Evolutionary conservation across 2,113 vertebrate genomes (phyloP).

Genomic region (Macquaria ambigua): DNA sequence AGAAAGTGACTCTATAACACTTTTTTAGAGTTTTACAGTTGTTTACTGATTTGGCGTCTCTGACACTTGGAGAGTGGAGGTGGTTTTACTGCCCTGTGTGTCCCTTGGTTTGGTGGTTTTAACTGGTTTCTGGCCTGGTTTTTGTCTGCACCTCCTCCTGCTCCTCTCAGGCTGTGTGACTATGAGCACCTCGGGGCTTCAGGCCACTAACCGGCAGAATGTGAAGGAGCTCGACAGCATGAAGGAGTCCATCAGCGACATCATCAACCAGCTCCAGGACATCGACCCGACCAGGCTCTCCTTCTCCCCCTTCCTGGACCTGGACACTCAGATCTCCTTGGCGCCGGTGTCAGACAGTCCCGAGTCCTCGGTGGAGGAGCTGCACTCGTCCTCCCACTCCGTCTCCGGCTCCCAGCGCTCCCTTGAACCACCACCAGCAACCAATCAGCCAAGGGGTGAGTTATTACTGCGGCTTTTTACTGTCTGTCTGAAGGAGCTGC

Average conservation of each 20-base stretch:
- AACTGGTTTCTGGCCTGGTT: slow-evolving; percentile 12
- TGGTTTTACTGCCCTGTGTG: not conserved
- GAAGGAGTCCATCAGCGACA: slow-evolving; percentile 86
- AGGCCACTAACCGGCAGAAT: slow-evolving; percentile 73
- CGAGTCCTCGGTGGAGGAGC: slow-evolving; percentile 86
- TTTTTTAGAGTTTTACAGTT: not conserved
- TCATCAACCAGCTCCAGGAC: slow-evolving; percentile 87
- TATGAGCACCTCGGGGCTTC: slow-evolving; percentile 81
- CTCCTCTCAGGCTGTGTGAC: slow-evolving; percentile 67
- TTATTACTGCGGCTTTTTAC: slow-evolving; percentile 42
- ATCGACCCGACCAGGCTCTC: slow-evolving; percentile 85
- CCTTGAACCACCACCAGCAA: slow-evolving; percentile 67
- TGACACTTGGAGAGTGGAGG: not conserved
- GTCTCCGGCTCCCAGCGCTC: slow-evolving; percentile 79
- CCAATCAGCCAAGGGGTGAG: slow-evolving; percentile 67
- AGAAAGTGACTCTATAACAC: not conserved
- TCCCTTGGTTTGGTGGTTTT: slow-evolving; percentile 31
- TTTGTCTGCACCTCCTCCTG: slow-evolving; percentile 35
- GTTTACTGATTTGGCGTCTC: not conserved
- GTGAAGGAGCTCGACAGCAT: slow-evolving; percentile 84
- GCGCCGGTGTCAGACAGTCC: slow-evolving; percentile 87
- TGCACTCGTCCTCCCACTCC: slow-evolving; percentile 82
- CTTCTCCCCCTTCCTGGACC: slow-evolving; percentile 87
- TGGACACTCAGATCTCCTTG: slow-evolving; percentile 87
- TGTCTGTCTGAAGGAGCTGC: slow-evolving; percentile 36